These are phyloP conservation scores for Poecilia latipinna DNA, from an alignment of 2,113 vertebrate genomes.

Conservation along the genomic window DNA sequence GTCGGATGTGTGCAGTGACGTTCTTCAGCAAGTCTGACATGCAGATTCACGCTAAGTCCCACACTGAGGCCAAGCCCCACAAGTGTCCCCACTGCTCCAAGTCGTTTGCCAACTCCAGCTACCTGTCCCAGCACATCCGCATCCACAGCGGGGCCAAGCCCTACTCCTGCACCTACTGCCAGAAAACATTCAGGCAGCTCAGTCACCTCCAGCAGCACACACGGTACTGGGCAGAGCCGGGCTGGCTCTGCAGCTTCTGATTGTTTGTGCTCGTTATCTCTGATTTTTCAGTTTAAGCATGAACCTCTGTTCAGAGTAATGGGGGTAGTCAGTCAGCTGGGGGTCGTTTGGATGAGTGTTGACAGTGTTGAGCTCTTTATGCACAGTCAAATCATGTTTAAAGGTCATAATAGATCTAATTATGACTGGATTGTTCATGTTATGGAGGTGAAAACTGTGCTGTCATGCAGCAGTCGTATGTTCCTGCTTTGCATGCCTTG, in stretches of 20 bases:
- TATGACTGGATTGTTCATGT: neutral
- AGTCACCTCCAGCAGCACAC: conserved; percentile 98
- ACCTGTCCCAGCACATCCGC: conserved; percentile 98
- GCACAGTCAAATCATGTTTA: conserved; percentile 4
- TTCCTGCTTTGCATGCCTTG: neutral
- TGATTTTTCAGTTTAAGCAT: neutral
- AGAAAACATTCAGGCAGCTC: conserved; percentile 97
- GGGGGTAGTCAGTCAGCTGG: too few species aligned
- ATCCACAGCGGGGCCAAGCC: conserved; percentile 99
- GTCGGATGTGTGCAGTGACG: conserved; percentile 97
- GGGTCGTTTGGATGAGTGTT: neutral
- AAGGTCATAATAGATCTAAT: neutral
- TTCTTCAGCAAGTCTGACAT: conserved; percentile 99
- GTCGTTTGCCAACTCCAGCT: conserved; percentile 99
- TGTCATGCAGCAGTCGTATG: neutral
- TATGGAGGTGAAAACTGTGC: accelerated
- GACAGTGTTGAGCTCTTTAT: too few species aligned
- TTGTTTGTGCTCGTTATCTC: conserved; percentile 9
- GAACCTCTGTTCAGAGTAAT: conserved; percentile 1
- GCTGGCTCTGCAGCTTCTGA: neutral
- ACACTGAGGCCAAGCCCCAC: conserved; percentile 98
- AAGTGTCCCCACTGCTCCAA: conserved; percentile 99
- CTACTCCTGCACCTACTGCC: conserved; percentile 98
- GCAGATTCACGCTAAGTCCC: conserved; percentile 99
- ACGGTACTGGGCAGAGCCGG: conserved; percentile 84